phyloP scores from a whole-genome alignment of 2,113 vertebrate genomes.

The Emydura subglobosa region DNA sequence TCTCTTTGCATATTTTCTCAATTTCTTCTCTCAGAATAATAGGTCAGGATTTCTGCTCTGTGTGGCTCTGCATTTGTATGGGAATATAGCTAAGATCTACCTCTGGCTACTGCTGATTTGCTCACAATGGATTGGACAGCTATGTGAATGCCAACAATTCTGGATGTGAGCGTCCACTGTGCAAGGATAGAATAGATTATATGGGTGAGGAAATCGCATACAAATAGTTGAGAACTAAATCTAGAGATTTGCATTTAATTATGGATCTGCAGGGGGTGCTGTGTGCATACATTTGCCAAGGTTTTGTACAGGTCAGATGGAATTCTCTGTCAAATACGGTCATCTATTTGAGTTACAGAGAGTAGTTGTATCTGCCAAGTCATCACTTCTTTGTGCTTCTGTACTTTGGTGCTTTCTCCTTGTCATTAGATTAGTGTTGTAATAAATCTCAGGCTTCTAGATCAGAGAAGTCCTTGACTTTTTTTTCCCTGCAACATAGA shows the following conservation, averaged over 20 bases:
- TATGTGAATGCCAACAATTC: background rate
- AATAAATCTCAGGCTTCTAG: background rate
- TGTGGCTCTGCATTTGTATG: accelerated
- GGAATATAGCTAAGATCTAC: background rate
- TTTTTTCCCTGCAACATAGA: background rate
- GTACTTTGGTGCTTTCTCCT: background rate
- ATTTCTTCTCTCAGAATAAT: background rate
- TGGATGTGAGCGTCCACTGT: background rate
- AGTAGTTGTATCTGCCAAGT: background rate
- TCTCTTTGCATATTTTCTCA: background rate
- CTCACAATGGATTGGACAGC: background rate
- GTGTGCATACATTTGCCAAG: background rate
- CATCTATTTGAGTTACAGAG: background rate
- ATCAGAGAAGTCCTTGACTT: background rate
- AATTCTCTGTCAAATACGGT: background rate
- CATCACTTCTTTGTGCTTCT: background rate
- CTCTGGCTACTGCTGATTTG: background rate
- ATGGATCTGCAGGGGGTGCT: constrained; percentile 40
- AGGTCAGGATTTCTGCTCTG: background rate
- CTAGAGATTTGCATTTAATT: background rate
- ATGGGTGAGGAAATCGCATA: background rate
- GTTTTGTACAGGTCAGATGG: background rate
- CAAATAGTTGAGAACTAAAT: accelerated
- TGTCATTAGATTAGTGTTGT: background rate
- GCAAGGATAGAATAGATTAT: background rate